These are phyloP conservation scores for Ciconia nigra DNA, from an alignment of 2,797 vertebrate species.

Conservation along the genomic window DNA sequence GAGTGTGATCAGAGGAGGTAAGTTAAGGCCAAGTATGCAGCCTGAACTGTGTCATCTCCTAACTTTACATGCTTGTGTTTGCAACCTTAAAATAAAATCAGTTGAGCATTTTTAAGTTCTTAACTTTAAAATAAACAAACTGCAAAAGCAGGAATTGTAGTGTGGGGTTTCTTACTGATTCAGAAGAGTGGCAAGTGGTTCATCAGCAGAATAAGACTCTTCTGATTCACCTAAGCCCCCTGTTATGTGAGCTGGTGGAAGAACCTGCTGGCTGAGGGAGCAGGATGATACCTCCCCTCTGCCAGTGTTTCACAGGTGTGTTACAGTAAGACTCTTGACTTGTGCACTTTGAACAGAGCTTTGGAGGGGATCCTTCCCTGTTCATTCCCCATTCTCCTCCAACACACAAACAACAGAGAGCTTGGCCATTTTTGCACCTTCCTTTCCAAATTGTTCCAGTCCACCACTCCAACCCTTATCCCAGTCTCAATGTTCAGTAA, in stretches of 20 bases:
- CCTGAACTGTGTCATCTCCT: neutral
- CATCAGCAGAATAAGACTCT: neutral
- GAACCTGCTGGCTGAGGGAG: neutral
- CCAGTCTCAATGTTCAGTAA: neutral
- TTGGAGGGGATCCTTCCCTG: neutral
- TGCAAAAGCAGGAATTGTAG: neutral
- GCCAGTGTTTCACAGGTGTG: neutral
- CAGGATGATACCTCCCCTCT: neutral
- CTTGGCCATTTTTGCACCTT: neutral
- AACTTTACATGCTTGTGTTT: neutral
- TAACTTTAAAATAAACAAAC: neutral
- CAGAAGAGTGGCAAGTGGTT: neutral
- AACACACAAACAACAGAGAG: neutral
- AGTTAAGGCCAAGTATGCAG: neutral
- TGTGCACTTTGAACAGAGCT: neutral
- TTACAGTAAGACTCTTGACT: neutral
- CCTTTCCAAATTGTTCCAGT: neutral
- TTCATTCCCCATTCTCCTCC: neutral
- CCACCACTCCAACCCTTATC: neutral
- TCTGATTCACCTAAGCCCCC: neutral
- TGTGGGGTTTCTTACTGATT: neutral
- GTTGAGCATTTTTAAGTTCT: neutral
- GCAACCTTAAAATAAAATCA: neutral
- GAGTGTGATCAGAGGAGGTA: neutral
- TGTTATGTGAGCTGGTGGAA: accelerated